Base-by-base conservation (phyloP, 1,140 invertebrate genomes). In the Listronotus bonariensis region DNA sequence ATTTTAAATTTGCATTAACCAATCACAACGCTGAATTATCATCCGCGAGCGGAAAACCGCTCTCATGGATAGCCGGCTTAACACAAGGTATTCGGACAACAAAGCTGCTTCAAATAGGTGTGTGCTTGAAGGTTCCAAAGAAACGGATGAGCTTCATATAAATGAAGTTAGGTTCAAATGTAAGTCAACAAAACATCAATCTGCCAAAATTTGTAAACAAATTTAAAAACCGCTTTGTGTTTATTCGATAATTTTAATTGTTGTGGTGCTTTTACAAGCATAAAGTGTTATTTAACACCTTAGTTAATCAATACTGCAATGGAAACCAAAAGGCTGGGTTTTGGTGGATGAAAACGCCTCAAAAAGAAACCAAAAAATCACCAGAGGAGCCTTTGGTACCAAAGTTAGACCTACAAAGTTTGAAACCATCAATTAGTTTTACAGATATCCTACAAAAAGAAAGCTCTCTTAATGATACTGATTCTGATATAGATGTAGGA, bases 381-480 rank as follows among this genome's bases (percentile, higher is more conserved):
- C 17, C 64, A 8, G 69, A 73, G 58, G 53, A 68, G 7, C 20
- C 38, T 32, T 31, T 60, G 15, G 46, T 63, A 8, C 66, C 69
- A 51, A 63, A 70, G 61, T 52, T 72, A 43, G 64, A 75, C 40
- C 49, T 74, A n/a, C 20, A 60, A 40, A 18, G 26, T 36, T 11
- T 60, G 10, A 57, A 69, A 18, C 65, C 73, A 17, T 73, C 73
- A 18, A 67, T 41, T 49, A 76, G 73, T n/a, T 58, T 79, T 3
- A 68, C 65, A 14, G 73, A 78, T 66, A 72, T 77, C 51, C 48
- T 78, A 14, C 73, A 77, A 62, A 71, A 72, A 60, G 74, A 78
- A 34, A 69, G 70, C 20, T 54, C 68, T 34, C 10, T 67, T 11
- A 36, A 36, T 59, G 67, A 64, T 14, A 54, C 42, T n/a, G 65